Base-by-base conservation (phyloP, 2,113 vertebrate species). In the Psittacula cyanocephala region DNA sequence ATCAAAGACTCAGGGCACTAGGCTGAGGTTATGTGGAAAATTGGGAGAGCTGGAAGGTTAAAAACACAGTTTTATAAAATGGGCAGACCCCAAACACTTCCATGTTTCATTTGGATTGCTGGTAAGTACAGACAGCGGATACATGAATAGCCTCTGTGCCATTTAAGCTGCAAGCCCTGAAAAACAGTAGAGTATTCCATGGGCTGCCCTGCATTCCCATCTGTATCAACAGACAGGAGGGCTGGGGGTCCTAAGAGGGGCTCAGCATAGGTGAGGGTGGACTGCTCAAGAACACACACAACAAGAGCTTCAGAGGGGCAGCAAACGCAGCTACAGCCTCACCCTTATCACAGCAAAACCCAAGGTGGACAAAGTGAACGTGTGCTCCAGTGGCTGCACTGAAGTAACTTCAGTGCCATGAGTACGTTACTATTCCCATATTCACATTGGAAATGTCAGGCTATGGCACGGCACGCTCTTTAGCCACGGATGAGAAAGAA, bases 71-170 rank as follows among this genome's bases (percentile, higher is more conserved):
- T 83, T 29, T 49, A 41, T 47, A 16, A 43, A 63, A 63, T 1
- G 18, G n/a, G 19, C 35, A 82, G 52, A 39, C 6, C 6, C 7
- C 53, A 59, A n/a, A 23, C 49, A 44, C 31, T 22, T 60, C 39
- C 25, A 2, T 7, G 3, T 29, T 74, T 77, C 44, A n/a, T 9
- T 13, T 9, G 49, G 14, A 12, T 6, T n/a, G 11, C 39, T 29
- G 62, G 23, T 6, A 4, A 2, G 11, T 0, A 17, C 24, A 69
- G 44, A 29, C 7, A 69, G 39, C 25, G 0, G 1, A 44, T 3
- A 23, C 2, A 1, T 37, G 10, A 65, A 18, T 0, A 27, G 8
- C 47, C 55, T 79, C 39, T 15, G 8, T 0, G 2, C 0, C 8
- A 69, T 27, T 44, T 44, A n/a, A 78, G 41, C 60, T 71, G 27